Base-by-base conservation (phyloP, 2,113 vertebrate species). In the Felis chaus region DNA sequence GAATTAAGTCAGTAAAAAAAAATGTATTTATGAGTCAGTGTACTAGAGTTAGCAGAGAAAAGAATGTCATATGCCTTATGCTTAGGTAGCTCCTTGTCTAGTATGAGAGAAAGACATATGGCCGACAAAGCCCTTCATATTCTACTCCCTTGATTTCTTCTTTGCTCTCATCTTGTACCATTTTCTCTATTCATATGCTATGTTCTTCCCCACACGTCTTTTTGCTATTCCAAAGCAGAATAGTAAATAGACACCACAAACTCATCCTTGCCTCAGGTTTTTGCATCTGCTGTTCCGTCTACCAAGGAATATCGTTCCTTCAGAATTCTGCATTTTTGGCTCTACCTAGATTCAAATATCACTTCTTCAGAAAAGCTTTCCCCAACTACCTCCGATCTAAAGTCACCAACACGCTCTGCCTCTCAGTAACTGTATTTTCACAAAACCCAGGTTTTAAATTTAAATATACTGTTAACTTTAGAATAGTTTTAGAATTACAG, bases 361-460 rank as follows among this genome's bases (percentile, higher is more conserved):
- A 71, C 23, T 80, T 93, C 13, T 71, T 93, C 29, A 88, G 93
- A 61, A 86, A 93, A 89, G 25, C 63, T 50, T 83, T 91, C 39
- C 8, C 48, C 15, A 6, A 55, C 29, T 90, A 83, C 79, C 9
- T 96, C 48, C 3, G 66, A 12, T 94, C 39, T 89, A 39, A 88
- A 86, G 7, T 91, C 93, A 61, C 12, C 39, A 84, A 79, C 45
- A 91, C 0, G 0, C 7, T 74, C 48, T 73, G 2, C 36, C 41
- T 55, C 39, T 76, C 9, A 21, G 25, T 89, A 10, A 68, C 25
- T 90, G 19, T 63, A 36, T 74, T 78, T 82, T 81, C 39, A 85
- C 50, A 91, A 91, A 88, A 74, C 33, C 29, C 7, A 66, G 41
- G 10, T 76, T 95, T 66, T 41, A 12, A 71, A 31, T 80, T 53